Percentiles rank a stretch among this genome's conserved stretches.
Conservation (phyloP, 2,113 vertebrate species). For the Apteryx mantelli region DNA sequence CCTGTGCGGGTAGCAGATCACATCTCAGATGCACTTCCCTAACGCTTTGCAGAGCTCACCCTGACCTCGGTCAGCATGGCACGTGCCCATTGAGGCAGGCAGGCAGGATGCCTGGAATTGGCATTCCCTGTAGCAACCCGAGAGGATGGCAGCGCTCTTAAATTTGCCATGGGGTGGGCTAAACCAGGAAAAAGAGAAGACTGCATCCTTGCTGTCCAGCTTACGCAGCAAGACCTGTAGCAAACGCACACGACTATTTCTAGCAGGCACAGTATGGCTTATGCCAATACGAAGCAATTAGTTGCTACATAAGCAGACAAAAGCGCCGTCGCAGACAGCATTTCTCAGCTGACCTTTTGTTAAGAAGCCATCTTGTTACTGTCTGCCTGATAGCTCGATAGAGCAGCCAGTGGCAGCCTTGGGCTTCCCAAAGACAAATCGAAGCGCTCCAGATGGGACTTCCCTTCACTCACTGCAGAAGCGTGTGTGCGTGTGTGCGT, state of each 20-base stretch:
- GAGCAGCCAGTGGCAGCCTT: slow-evolving; percentile 69
- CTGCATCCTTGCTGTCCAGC: neutral
- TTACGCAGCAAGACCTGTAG: neutral
- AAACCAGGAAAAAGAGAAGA: neutral
- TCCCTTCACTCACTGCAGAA: slow-evolving; percentile 47
- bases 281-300: slow-evolving; percentile 67
- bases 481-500: neutral
- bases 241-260: neutral
- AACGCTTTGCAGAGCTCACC: neutral
- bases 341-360: slow-evolving; percentile 76
- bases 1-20: neutral
- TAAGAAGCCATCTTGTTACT: slow-evolving; percentile 82
- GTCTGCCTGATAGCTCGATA: slow-evolving; percentile 71
- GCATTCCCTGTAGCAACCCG: neutral
- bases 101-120: neutral
- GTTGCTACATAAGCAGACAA: slow-evolving; percentile 62
- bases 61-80: neutral
- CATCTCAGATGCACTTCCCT: neutral
- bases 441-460: slow-evolving; percentile 63
- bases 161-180: neutral
- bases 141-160: neutral
- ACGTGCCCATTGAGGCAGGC: neutral
- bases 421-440: slow-evolving; percentile 75
- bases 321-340: slow-evolving; percentile 47
- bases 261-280: slow-evolving; percentile 14